A percentile compares a stretch with the other conserved stretches of the same genome.
These are phyloP conservation scores for Dasysyrphus tricinctus DNA, from an alignment of 2,888 invertebrate species.

Conservation along the genomic window DNA sequence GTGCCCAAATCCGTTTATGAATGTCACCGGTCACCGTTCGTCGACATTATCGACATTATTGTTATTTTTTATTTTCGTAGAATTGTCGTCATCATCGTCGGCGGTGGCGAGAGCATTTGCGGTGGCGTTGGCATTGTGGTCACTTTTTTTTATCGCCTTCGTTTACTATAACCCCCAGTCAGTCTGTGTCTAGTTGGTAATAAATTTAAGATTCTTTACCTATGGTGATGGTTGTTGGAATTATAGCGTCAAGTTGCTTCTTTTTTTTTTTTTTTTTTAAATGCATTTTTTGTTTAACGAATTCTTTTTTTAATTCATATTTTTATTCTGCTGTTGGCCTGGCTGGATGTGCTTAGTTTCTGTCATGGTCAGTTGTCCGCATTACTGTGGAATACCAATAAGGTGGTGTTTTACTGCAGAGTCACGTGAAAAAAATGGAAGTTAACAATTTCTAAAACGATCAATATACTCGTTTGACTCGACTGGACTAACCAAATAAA, in stretches of 20 bases:
- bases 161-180: conserved; percentile 33
- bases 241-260: conserved; percentile 33
- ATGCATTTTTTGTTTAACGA: conserved; percentile 27
- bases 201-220: conserved; percentile 57
- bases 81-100: conserved; percentile 41
- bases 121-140: conserved; percentile 18
- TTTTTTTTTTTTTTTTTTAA: conserved; percentile 32
- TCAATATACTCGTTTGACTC: conserved; percentile 22
- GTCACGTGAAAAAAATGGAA: conserved; percentile 44
- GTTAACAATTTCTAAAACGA: conserved; percentile 57
- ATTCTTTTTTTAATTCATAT: conserved; percentile 54
- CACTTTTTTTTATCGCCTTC: conserved; percentile 8
- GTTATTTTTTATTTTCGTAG: conserved; percentile 13
- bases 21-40: conserved; percentile 49
- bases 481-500: conserved; percentile 9
- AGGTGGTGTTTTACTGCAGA: conserved; percentile 35
- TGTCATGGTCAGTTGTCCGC: conserved; percentile 61
- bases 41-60: conserved; percentile 16
- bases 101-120: no score
- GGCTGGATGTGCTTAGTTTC: conserved; percentile 6
- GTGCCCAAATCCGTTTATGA: conserved; percentile 61
- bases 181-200: conserved; percentile 30
- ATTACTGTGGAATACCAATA: conserved; percentile 70
- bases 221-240: conserved; percentile 30
- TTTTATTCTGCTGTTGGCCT: conserved; percentile 35